Evolutionary conservation across 2,888 invertebrate genomes (phyloP).

Genomic region (Seladonia tumulorum): DNA sequence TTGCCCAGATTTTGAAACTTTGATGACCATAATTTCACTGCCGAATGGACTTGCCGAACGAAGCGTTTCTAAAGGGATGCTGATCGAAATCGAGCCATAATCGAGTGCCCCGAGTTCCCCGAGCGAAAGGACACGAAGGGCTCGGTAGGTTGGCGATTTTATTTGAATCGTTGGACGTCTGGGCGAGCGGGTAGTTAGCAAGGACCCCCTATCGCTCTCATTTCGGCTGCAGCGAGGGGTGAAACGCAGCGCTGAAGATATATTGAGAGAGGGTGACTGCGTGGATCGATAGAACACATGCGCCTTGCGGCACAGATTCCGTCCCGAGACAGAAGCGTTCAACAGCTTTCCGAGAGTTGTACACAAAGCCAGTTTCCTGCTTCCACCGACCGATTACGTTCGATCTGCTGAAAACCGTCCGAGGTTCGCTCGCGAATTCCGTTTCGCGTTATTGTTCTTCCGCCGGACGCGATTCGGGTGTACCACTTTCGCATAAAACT

Average conservation of each 20-base stretch:
- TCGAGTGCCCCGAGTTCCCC: not conserved
- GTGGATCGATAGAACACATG: constrained; percentile 81
- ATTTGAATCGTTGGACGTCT: not conserved
- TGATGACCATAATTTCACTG: too few species aligned
- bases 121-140: not conserved
- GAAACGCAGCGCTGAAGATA: constrained; percentile 59
- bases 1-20: not conserved
- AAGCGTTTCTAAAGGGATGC: not conserved
- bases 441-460: not conserved
- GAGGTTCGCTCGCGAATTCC: not conserved
- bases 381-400: not conserved
- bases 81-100: not conserved
- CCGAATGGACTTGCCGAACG: too few species aligned
- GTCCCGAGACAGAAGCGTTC: constrained; percentile 53
- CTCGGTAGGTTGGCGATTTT: not conserved
- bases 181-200: not conserved
- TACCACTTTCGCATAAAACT: not conserved
- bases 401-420: not conserved
- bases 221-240: constrained; percentile 51
- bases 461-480: not conserved
- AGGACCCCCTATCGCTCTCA: constrained; percentile 29
- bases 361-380: constrained; percentile 51
- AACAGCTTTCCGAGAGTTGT: constrained; percentile 58
- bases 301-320: constrained; percentile 73
- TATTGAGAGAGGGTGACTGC: constrained; percentile 63